phyloP scores from a whole-genome alignment of 2,888 invertebrate genomes.

The Aethes cnicana region DNA sequence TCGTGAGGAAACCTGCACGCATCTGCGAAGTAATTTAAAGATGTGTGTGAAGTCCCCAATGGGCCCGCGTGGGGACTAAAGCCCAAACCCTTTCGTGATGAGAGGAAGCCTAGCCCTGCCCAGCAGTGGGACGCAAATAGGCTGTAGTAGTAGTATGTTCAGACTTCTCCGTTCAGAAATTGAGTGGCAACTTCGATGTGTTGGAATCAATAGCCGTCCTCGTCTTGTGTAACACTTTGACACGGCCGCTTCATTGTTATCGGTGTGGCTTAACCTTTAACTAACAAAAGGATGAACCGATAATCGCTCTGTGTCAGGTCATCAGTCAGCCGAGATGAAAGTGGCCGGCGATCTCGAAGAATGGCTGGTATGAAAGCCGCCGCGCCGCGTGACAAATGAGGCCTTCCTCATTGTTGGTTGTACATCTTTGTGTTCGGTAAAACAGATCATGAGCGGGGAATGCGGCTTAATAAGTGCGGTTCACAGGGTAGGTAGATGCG shows the following conservation, averaged over 20 bases:
- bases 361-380: conserved; percentile 42
- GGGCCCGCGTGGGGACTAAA: no score
- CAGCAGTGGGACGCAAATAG: no score
- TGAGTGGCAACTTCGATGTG: conserved; percentile 17
- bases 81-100: no score
- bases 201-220: conserved; percentile 29
- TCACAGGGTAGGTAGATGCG: no score
- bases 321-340: conserved; percentile 76
- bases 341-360: conserved; percentile 42
- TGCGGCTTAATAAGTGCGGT: conserved; percentile 36
- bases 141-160: no score
- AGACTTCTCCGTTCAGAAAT: no score
- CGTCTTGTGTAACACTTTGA: conserved; percentile 51
- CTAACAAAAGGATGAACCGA: conserved; percentile 66
- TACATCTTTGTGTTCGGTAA: conserved; percentile 58
- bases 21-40: no score
- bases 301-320: conserved; percentile 72
- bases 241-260: conserved; percentile 62
- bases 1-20: no score
- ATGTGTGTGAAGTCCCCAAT: no score
- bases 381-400: conserved; percentile 64
- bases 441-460: conserved; percentile 53
- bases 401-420: conserved; percentile 54
- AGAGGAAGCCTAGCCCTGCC: no score
- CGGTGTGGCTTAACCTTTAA: conserved; percentile 55